Evolutionary conservation across 1,140 invertebrate species (phyloP).

Genomic region (Nasonia giraulti): DNA sequence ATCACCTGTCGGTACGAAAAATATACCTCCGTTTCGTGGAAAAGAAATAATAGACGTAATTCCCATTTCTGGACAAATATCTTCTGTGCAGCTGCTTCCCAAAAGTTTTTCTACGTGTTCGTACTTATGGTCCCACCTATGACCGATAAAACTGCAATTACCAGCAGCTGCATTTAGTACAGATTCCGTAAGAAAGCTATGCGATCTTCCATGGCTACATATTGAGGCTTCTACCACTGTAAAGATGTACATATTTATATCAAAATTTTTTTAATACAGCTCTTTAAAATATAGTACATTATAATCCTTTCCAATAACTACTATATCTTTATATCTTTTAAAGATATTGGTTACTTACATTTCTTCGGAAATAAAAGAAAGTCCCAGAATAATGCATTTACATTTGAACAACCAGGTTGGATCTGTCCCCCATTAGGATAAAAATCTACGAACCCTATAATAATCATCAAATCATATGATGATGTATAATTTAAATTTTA

Average conservation of each 20-base stretch:
- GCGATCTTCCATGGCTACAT: slow-evolving; percentile 77
- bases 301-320: too few species aligned
- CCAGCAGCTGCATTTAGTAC: slow-evolving; percentile 62
- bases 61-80: slow-evolving; percentile 60
- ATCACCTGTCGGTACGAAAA: slow-evolving; percentile 51
- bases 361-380: not conserved
- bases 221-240: slow-evolving; percentile 74
- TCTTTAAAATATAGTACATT: too few species aligned
- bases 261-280: too few species aligned
- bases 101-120: slow-evolving; percentile 56
- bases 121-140: slow-evolving; percentile 73
- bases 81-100: slow-evolving; percentile 51
- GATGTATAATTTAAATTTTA: too few species aligned
- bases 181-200: slow-evolving; percentile 76
- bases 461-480: not conserved
- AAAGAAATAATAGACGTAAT: slow-evolving; percentile 53
- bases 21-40: slow-evolving; percentile 37
- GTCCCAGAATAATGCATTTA: not conserved
- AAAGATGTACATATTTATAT: not conserved
- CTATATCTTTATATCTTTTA: too few species aligned
- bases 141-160: slow-evolving; percentile 75
- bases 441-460: slow-evolving; percentile 79
- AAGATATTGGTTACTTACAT: too few species aligned
- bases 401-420: slow-evolving; percentile 74
- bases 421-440: slow-evolving; percentile 81